phyloP scores from a whole-genome alignment of 2,888 invertebrate genomes.

The Cataglyphis cursor region DNA sequence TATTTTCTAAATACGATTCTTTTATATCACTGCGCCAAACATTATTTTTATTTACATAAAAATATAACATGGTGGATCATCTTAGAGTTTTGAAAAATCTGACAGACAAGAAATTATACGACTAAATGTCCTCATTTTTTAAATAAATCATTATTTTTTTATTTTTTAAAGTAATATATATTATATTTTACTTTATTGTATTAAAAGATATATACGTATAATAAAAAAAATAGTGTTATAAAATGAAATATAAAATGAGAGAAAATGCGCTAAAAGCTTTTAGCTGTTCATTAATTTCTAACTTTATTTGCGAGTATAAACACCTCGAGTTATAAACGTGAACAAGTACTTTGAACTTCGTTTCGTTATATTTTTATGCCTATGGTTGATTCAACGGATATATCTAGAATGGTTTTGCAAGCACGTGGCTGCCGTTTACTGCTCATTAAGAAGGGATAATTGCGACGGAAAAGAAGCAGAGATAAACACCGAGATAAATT shows the following conservation, averaged over 20 bases:
- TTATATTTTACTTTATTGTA: neutral
- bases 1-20: neutral
- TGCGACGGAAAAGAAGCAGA: slow-evolving; percentile 25
- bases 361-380: neutral
- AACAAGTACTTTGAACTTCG: slow-evolving; percentile 7
- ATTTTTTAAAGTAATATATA: neutral
- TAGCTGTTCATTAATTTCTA: neutral
- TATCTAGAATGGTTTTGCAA: neutral
- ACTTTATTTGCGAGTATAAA: neutral
- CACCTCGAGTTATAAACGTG: neutral
- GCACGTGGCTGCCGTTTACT: slow-evolving; percentile 6
- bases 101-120: neutral
- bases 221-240: neutral
- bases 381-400: slow-evolving; percentile 1
- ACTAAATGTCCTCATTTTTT: neutral
- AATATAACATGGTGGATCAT: neutral
- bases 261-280: neutral
- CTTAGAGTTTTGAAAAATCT: neutral
- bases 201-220: neutral
- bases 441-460: neutral
- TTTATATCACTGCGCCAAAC: neutral
- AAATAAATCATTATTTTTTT: neutral
- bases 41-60: neutral
- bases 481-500: slow-evolving; percentile 34
- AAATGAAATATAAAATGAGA: neutral